These are phyloP conservation scores for Odontomyia ornata DNA, from an alignment of 2,888 invertebrate species.

Conservation along the genomic window DNA sequence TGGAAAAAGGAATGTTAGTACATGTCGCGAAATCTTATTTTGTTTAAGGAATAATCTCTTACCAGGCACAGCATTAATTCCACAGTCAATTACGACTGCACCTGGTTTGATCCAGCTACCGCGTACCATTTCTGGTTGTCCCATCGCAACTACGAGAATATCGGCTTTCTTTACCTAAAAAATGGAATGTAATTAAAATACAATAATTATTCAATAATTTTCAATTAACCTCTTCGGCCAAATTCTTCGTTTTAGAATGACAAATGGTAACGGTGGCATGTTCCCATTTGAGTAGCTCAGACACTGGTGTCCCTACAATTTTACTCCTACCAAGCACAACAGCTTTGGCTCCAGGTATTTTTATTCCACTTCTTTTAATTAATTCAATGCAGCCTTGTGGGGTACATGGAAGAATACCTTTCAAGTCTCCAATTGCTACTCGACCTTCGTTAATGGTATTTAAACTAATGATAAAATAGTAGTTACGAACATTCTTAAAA, in stretches of 20 bases:
- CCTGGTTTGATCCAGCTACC: slow-evolving; percentile 98
- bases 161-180: slow-evolving; percentile 80
- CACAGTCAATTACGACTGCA: slow-evolving; percentile 98
- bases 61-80: slow-evolving; percentile 93
- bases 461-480: slow-evolving; percentile 69
- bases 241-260: slow-evolving; percentile 90
- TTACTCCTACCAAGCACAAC: slow-evolving; percentile 97
- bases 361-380: slow-evolving; percentile 80
- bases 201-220: not conserved
- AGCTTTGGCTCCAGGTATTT: slow-evolving; percentile 83
- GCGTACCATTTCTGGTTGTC: slow-evolving; percentile 87
- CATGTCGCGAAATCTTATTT: not conserved
- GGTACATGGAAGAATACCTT: slow-evolving; percentile 94
- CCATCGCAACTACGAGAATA: slow-evolving; percentile 96
- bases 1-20: not conserved
- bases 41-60: slow-evolving; percentile 21
- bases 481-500: not conserved
- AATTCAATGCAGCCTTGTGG: slow-evolving; percentile 95
- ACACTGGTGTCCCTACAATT: slow-evolving; percentile 95
- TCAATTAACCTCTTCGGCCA: slow-evolving; percentile 73
- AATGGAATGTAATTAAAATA: not conserved
- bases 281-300: slow-evolving; percentile 95
- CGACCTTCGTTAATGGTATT: slow-evolving; percentile 94
- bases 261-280: slow-evolving; percentile 97
- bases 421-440: slow-evolving; percentile 87